Evolutionary conservation across 2,888 invertebrate genomes (phyloP).

Genomic region (Dinocampus coccinellae): DNA sequence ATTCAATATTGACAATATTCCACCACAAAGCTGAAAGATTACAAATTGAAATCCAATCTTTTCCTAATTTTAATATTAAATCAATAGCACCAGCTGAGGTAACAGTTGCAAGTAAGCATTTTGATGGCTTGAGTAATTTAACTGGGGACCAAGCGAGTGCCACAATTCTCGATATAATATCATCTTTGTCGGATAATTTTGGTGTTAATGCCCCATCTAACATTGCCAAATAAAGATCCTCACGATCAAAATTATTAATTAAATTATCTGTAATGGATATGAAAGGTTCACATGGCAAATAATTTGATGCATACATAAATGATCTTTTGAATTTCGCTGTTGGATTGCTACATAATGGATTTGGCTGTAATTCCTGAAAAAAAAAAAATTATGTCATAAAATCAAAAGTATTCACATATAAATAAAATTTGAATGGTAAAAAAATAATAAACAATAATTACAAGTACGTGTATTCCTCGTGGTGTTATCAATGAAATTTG

Average conservation of each 20-base stretch:
- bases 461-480: constrained; percentile 63
- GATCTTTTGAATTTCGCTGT: constrained; percentile 57
- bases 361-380: constrained; percentile 60
- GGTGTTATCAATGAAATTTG: constrained; percentile 64
- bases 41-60: constrained; percentile 57
- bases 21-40: constrained; percentile 52
- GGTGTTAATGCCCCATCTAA: constrained; percentile 58
- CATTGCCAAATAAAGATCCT: constrained; percentile 57
- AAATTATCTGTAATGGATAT: constrained; percentile 41
- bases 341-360: constrained; percentile 54
- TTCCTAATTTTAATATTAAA: constrained; percentile 52
- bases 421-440: constrained; percentile 1
- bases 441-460: constrained; percentile 52
- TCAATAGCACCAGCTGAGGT: constrained; percentile 59
- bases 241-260: constrained; percentile 51
- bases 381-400: constrained; percentile 8
- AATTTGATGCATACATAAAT: constrained; percentile 57
- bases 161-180: constrained; percentile 50
- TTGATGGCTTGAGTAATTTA: constrained; percentile 52
- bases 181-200: constrained; percentile 49
- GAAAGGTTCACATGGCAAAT: constrained; percentile 52
- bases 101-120: constrained; percentile 58
- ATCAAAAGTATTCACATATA: background rate
- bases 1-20: constrained; percentile 44
- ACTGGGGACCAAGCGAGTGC: constrained; percentile 60